A percentile compares a stretch with the other conserved stretches of the same genome.
Evolutionary conservation across 2,888 invertebrate species (phyloP).

Genomic region (Ischnus inquisitorius): DNA sequence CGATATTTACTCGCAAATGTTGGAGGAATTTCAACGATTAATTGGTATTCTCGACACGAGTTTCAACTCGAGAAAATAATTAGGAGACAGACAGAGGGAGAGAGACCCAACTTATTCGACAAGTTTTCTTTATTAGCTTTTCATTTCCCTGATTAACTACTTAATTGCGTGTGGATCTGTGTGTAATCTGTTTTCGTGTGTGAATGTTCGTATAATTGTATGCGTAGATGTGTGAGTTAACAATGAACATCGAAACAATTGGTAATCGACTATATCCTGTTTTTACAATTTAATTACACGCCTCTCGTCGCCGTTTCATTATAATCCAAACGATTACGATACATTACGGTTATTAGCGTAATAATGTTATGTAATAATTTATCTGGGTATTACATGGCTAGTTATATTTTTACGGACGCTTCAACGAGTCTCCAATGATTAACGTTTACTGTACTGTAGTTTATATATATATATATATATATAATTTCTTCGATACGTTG

Average conservation of each 20-base stretch:
- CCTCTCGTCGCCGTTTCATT: constrained; percentile 45
- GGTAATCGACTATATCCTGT: constrained; percentile 51
- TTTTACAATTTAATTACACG: constrained; percentile 66
- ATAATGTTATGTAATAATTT: constrained; percentile 51
- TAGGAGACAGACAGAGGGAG: background rate
- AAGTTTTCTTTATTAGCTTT: constrained; percentile 66
- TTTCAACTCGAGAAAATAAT: background rate
- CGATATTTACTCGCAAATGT: background rate
- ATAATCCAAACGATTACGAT: constrained; percentile 51
- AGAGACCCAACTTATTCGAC: constrained; percentile 46
- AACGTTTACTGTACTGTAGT: constrained; percentile 44
- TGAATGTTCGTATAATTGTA: constrained; percentile 8
- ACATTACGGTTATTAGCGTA: constrained; percentile 53
- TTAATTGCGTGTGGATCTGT: constrained; percentile 52
- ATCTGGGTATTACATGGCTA: constrained; percentile 61
- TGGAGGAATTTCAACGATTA: constrained; percentile 1
- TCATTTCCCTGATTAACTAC: constrained; percentile 54
- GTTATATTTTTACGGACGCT: constrained; percentile 53
- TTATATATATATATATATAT: constrained; percentile 25
- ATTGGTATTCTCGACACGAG: background rate
- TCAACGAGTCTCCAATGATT: constrained; percentile 47
- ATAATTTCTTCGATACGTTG: constrained; percentile 48
- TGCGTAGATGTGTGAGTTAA: constrained; percentile 56
- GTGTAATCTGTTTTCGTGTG: background rate
- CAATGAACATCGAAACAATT: constrained; percentile 64